These are phyloP conservation scores for Parnassius mnemosyne DNA, from an alignment of 2,888 invertebrate genomes.

Conservation along the genomic window DNA sequence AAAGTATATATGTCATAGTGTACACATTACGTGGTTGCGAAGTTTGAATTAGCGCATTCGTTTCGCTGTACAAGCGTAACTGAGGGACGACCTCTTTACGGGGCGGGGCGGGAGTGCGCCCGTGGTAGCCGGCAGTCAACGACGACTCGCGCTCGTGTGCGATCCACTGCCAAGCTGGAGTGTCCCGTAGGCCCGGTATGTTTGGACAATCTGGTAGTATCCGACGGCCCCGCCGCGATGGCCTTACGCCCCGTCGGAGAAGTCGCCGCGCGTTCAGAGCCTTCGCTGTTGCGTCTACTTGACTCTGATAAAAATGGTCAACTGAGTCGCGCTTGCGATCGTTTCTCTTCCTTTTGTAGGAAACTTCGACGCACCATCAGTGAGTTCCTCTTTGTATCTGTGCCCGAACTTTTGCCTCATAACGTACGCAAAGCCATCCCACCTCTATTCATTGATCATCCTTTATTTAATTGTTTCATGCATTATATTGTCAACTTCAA, in stretches of 20 bases:
- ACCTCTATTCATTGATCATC: conserved; percentile 20
- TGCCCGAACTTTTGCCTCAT: conserved; percentile 11
- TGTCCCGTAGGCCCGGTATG: conserved; percentile 75
- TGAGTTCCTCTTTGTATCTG: conserved; percentile 50
- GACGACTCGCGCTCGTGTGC: conserved; percentile 71
- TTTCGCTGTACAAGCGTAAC: conserved; percentile 34
- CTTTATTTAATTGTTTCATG: conserved; percentile 29
- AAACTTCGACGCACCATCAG: conserved; percentile 76
- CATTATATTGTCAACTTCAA: conserved; percentile 47
- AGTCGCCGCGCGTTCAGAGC: conserved; percentile 65
- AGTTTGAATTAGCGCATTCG: conserved; percentile 62
- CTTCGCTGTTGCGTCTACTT: conserved; percentile 67
- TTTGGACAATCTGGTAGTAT: conserved; percentile 74
- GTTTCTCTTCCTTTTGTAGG: conserved; percentile 73
- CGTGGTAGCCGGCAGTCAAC: conserved; percentile 62
- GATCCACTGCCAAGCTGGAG: conserved; percentile 73
- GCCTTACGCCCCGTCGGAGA: conserved; percentile 67
- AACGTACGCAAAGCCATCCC: conserved; percentile 14
- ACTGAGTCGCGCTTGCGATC: conserved; percentile 70
- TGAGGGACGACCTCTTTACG: conserved; percentile 47
- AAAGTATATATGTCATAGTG: conserved; percentile 21
- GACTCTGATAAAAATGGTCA: conserved; percentile 68
- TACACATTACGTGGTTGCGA: conserved; percentile 39
- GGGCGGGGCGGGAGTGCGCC: conserved; percentile 48
- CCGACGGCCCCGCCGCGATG: conserved; percentile 58